These are phyloP conservation scores for Ptiloglossa arizonensis DNA, from an alignment of 1,140 invertebrate genomes.

Conservation along the genomic window DNA sequence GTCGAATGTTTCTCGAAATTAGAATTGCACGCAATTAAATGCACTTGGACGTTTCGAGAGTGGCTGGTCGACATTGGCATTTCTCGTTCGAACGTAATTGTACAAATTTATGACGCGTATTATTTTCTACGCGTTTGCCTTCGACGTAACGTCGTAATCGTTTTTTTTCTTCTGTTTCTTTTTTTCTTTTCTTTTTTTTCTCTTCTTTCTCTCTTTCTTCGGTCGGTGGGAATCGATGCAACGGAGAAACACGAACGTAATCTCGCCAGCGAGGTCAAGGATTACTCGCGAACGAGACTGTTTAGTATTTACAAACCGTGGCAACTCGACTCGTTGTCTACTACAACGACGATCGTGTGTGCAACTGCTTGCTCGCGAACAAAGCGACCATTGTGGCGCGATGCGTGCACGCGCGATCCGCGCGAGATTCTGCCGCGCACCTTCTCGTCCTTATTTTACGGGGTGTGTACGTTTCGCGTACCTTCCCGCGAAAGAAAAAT, in stretches of 20 bases:
- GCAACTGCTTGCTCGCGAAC: constrained; percentile 34
- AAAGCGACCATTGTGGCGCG: constrained; percentile 59
- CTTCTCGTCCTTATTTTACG: constrained; percentile 20
- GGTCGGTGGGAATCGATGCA: neutral
- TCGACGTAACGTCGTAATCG: neutral
- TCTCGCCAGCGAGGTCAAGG: constrained; percentile 43
- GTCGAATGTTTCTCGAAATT: no score
- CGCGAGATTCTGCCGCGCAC: constrained; percentile 21
- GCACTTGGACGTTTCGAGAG: no score
- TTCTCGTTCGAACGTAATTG: neutral
- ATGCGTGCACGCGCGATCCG: constrained; percentile 18
- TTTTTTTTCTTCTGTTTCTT: neutral
- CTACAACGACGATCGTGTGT: constrained; percentile 9
- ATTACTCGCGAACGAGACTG: constrained; percentile 32
- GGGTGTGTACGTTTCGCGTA: neutral
- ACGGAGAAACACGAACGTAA: constrained; percentile 7
- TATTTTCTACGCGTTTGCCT: neutral
- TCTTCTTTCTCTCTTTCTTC: no score
- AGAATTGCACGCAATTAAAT: no score
- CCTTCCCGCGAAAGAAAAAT: no score
- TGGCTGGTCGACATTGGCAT: no score
- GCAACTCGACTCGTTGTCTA: constrained; percentile 22
- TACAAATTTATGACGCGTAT: neutral
- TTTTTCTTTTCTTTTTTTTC: no score
- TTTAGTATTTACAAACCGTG: constrained; percentile 46